Evolutionary conservation across 2,888 invertebrate genomes (phyloP).

Genomic region (Calameuta filiformis): DNA sequence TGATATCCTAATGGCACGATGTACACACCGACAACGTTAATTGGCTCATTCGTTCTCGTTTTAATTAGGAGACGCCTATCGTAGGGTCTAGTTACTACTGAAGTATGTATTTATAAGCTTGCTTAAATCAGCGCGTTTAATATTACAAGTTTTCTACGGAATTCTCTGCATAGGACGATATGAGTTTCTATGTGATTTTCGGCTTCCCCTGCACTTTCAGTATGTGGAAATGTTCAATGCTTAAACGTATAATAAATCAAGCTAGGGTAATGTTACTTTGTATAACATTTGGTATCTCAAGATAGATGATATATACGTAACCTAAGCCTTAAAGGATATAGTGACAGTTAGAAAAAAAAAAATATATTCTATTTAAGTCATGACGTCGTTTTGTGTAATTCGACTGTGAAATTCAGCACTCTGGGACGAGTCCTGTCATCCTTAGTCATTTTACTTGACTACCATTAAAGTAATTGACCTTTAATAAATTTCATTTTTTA

Average conservation of each 20-base stretch:
- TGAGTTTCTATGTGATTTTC: background rate
- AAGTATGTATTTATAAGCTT: background rate
- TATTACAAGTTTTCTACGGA: background rate
- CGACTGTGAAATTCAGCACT: background rate
- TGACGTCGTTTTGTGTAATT: slow-evolving; percentile 21
- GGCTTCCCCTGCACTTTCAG: background rate
- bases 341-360: background rate
- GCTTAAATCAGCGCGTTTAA: background rate
- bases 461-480: background rate
- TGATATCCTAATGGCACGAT: background rate
- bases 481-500: background rate
- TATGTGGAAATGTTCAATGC: no score
- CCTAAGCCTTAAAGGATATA: no score
- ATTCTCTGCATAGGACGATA: background rate
- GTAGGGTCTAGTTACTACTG: background rate
- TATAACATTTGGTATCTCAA: no score
- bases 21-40: background rate
- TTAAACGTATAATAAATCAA: no score
- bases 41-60: background rate
- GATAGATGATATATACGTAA: no score
- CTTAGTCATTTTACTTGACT: background rate
- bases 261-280: no score
- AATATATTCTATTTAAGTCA: slow-evolving; percentile 25
- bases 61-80: background rate
- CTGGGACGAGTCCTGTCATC: background rate